phyloP scores from a whole-genome alignment of 2,797 vertebrate species.

The Coracias cyanogaster region DNA sequence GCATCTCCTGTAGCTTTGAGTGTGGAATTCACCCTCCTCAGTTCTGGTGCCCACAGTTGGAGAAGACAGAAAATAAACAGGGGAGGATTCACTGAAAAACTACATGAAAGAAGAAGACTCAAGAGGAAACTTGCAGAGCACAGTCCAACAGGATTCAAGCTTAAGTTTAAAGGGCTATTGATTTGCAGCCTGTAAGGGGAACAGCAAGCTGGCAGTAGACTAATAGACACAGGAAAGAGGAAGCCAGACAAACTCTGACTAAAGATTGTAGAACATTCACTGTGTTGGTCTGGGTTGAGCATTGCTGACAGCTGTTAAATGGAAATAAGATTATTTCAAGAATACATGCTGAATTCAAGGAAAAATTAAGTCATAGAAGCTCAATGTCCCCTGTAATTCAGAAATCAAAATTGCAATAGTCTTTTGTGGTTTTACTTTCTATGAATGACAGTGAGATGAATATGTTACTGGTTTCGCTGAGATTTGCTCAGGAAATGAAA shows the following conservation, averaged over 20 bases:
- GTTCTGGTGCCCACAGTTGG: not conserved
- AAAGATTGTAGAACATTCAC: not conserved
- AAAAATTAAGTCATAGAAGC: not conserved
- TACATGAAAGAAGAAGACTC: not conserved
- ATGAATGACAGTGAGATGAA: not conserved
- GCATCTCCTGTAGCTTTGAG: not conserved
- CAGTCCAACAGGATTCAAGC: not conserved
- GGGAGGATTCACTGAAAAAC: not conserved
- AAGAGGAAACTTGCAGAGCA: not conserved
- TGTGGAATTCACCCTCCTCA: not conserved
- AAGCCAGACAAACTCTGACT: not conserved
- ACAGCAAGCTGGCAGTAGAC: not conserved
- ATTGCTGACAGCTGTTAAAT: not conserved
- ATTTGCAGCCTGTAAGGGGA: not conserved
- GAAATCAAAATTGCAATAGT: not conserved
- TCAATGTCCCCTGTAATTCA: not conserved
- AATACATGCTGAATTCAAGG: not conserved
- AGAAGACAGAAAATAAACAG: not conserved
- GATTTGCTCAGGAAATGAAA: not conserved
- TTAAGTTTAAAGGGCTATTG: not conserved
- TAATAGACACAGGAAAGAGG: not conserved
- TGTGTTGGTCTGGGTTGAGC: not conserved
- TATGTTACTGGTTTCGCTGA: not conserved
- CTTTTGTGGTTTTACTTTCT: not conserved
- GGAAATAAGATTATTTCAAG: not conserved